Evolutionary conservation across 2,797 vertebrate species (phyloP), one percentile per base, ranked within the genome.

Genomic region (Myotis daubentonii): DNA sequence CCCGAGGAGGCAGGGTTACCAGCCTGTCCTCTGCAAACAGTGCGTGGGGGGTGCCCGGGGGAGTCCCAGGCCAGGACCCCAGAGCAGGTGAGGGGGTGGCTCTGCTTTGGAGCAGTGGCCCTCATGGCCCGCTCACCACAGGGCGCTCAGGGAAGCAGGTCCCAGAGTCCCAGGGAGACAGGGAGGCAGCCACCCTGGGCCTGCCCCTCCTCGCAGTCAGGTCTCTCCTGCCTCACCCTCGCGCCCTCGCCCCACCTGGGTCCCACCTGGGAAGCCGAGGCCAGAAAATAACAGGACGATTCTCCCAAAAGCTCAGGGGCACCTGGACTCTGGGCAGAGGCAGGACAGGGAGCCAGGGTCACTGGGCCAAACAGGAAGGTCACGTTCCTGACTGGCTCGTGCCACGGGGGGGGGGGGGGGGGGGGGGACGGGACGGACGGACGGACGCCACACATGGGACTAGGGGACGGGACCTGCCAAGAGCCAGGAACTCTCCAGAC

Each of bases 41-140:
- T 28, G n/a, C 28, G 0, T 44, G 23, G 25, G 51, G 66, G 41
- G 8, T 5, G 57, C 33, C 0, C 2, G 23, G 15, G 41, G 0
- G 0, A 75, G n/a, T 33, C 53, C 60, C 13, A 47, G 6, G 5
- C 19, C 49, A 53, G 84, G 70, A 28, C 25, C 78, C 78, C 53
- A 62, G 20, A 17, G 19, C 85, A 53, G 72, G 12, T 3, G 4
- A 76, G 87, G 36, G 33, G 13, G 68, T 25, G n/a, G 53, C 36
- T 51, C 28, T 70, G 25, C 49, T 55, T 3, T 17, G 25, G 33
- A 17, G 10, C 13, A 4, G 71, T 22, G 51, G 60, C 10, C 41
- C 38, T 57, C 13, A 6, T 16, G 57, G 22, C 30, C 25, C 41
- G 53, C 49, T 36, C 33, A 38, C 3, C 2, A 8, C 2, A 8